These are phyloP conservation scores for Spilarctia lutea DNA, from an alignment of 2,888 invertebrate genomes.

Conservation along the genomic window DNA sequence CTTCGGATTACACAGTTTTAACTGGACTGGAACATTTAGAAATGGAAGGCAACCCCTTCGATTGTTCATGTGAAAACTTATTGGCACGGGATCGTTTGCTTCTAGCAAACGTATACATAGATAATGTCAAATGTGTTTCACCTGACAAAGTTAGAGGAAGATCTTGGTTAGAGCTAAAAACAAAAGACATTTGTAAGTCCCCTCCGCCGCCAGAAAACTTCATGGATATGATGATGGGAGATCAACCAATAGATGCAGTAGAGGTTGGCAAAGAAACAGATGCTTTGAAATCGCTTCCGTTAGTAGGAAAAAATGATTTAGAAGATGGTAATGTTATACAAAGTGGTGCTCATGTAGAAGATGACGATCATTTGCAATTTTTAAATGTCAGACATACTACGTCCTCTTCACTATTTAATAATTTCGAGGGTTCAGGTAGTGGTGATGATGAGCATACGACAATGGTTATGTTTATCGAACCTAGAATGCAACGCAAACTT, in stretches of 20 bases:
- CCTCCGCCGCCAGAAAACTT: conserved; percentile 71
- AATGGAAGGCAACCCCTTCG: conserved; percentile 89
- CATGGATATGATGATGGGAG: conserved; percentile 88
- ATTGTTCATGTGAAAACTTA: conserved; percentile 90
- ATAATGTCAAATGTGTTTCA: conserved; percentile 85
- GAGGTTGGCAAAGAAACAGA: conserved; percentile 72
- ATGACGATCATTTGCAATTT: conserved; percentile 77
- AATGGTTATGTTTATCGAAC: conserved; percentile 66
- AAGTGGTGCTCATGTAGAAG: conserved; percentile 63
- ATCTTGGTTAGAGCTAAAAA: conserved; percentile 87
- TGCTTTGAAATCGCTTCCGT: conserved; percentile 75
- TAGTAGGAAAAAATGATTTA: conserved; percentile 71
- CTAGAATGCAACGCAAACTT: conserved; percentile 51
- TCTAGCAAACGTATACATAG: conserved; percentile 83
- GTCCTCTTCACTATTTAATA: conserved; percentile 57
- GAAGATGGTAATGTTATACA: conserved; percentile 78
- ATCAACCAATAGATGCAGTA: conserved; percentile 84
- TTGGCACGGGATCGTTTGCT: conserved; percentile 88
- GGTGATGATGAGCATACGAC: conserved; percentile 79
- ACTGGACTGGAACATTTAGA: conserved; percentile 87
- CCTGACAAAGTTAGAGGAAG: conserved; percentile 83
- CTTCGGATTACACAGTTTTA: conserved; percentile 85
- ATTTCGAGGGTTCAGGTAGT: conserved; percentile 74
- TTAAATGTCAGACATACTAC: conserved; percentile 66
- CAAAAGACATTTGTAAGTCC: conserved; percentile 83